Evolutionary conservation across 2,888 invertebrate species (phyloP).

Genomic region (Lycia hirtaria): DNA sequence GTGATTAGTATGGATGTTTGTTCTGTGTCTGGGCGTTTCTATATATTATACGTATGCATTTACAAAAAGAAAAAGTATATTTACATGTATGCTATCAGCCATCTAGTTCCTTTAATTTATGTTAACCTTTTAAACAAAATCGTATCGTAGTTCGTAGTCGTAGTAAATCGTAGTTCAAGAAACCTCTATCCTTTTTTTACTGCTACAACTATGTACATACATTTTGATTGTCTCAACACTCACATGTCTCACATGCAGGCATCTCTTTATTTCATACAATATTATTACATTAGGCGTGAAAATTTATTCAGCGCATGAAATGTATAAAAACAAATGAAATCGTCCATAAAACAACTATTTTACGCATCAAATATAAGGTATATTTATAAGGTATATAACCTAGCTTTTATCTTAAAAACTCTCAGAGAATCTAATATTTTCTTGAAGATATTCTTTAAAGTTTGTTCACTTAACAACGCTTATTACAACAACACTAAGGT

Average conservation of each 20-base stretch:
- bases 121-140: too few relatives aligned
- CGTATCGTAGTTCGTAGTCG: too few relatives aligned
- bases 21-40: too few relatives aligned
- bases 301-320: constrained; percentile 5
- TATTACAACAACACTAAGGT: constrained; percentile 3
- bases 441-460: too few relatives aligned
- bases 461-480: neutral
- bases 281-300: constrained; percentile 9
- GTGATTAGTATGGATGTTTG: too few relatives aligned
- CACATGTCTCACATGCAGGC: constrained; percentile 9
- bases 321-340: constrained; percentile 4
- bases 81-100: too few relatives aligned
- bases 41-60: too few relatives aligned
- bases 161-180: too few relatives aligned
- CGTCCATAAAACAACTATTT: constrained; percentile 1
- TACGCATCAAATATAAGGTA: constrained; percentile 4
- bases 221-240: constrained; percentile 19
- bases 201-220: constrained; percentile 14
- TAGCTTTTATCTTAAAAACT: too few relatives aligned
- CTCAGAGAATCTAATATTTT: neutral
- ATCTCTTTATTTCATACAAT: neutral
- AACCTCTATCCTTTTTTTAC: constrained; percentile 5
- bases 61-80: too few relatives aligned
- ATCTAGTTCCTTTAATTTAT: too few relatives aligned
- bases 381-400: too few relatives aligned